Percentiles rank a stretch among this genome's conserved stretches.
Conservation (phyloP, 1,140 invertebrate species). For the Plodia interpunctella region DNA sequence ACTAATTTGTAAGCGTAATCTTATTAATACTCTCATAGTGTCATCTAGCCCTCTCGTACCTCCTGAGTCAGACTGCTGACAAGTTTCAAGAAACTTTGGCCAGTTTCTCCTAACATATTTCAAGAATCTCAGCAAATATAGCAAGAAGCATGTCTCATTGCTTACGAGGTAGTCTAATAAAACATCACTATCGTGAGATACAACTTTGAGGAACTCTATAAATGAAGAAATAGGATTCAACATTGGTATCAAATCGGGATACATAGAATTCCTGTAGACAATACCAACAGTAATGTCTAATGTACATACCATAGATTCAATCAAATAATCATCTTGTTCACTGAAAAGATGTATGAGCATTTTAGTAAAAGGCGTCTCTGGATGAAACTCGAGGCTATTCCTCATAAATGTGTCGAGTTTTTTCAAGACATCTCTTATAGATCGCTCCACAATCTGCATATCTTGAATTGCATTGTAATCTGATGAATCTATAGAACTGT, state of each 20-base stretch:
- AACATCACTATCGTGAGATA: constrained; percentile 89
- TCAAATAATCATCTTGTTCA: constrained; percentile 93
- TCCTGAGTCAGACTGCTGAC: constrained; percentile 78
- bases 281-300: constrained; percentile 91
- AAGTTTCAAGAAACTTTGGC: constrained; percentile 87
- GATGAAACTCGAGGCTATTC: constrained; percentile 88
- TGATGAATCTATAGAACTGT: constrained; percentile 87
- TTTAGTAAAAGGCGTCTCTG: constrained; percentile 90
- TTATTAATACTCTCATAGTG: constrained; percentile 89
- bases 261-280: constrained; percentile 87
- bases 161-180: constrained; percentile 92
- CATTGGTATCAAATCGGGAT: constrained; percentile 86
- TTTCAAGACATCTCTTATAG: constrained; percentile 88
- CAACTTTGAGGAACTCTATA: constrained; percentile 88
- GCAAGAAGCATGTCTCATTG: constrained; percentile 93
- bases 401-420: constrained; percentile 91
- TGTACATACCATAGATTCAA: constrained; percentile 95
- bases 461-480: constrained; percentile 92
- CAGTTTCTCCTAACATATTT: constrained; percentile 92
- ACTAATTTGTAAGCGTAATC: constrained; percentile 87
- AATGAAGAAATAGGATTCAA: constrained; percentile 90
- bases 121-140: constrained; percentile 90
- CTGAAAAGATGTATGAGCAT: constrained; percentile 92
- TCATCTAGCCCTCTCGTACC: constrained; percentile 84
- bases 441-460: constrained; percentile 91